Evolutionary conservation across 2,797 vertebrate genomes (phyloP).

Genomic region (Amazonetta brasiliensis): DNA sequence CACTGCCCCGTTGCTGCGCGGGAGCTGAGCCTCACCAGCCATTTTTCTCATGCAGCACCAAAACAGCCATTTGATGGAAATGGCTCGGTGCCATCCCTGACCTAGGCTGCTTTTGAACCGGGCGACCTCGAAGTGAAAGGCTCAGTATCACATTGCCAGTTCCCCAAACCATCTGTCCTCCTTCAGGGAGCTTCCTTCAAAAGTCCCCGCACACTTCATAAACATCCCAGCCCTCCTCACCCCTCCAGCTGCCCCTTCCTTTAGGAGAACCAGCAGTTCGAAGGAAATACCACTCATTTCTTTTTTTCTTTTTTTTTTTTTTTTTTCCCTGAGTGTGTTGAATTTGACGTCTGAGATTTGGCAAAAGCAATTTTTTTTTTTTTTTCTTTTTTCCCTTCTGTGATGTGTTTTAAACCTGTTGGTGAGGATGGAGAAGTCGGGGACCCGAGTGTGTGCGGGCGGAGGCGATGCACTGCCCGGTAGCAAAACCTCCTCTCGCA

Average conservation of each 20-base stretch:
- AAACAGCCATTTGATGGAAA: neutral
- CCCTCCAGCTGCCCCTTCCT: slow-evolving; percentile 62
- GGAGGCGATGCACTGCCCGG: neutral
- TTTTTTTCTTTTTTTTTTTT: neutral
- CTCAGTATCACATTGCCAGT: slow-evolving; percentile 29
- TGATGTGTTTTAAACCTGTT: slow-evolving; percentile 3
- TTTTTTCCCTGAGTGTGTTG: neutral
- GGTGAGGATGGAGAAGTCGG: neutral
- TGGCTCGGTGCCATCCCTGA: slow-evolving; percentile 51
- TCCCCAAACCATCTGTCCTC: slow-evolving; percentile 57
- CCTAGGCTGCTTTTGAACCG: slow-evolving; percentile 27
- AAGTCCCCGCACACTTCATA: slow-evolving; percentile 62
- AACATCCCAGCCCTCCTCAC: slow-evolving; percentile 62
- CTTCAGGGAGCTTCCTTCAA: slow-evolving; percentile 65
- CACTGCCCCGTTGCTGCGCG: accelerated
- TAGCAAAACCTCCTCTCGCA: neutral
- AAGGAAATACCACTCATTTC: slow-evolving; percentile 57
- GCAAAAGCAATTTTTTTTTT: neutral
- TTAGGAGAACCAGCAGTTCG: slow-evolving; percentile 9
- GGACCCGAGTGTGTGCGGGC: neutral
- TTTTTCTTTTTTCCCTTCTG: too few relatives aligned
- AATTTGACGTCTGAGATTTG: neutral
- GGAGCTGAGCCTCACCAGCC: neutral
- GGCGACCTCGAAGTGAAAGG: slow-evolving; percentile 56
- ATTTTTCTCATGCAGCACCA: slow-evolving; percentile 13